A percentile compares a stretch with the other conserved stretches of the same genome.
Conservation (phyloP, 2,888 invertebrate genomes). For the Campopleginae sp. region DNA sequence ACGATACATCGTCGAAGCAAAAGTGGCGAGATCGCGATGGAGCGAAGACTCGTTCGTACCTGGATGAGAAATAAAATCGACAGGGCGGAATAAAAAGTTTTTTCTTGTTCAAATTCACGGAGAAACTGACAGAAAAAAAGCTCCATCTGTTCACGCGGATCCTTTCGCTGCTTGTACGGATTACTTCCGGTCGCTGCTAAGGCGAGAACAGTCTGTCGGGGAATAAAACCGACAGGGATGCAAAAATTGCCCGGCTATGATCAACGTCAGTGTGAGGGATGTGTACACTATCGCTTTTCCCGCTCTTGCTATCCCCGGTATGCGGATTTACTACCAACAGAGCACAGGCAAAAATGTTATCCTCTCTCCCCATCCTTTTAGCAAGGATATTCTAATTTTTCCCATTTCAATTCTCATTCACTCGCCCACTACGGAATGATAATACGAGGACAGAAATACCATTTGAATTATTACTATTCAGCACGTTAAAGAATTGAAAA, state of each 20-base stretch:
- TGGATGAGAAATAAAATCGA: not conserved
- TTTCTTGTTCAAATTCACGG: not conserved
- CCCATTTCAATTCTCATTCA: not conserved
- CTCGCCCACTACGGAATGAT: not conserved
- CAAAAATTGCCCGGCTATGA: slow-evolving; percentile 56
- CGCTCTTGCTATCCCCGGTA: not conserved
- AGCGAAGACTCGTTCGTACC: not conserved
- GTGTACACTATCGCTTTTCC: slow-evolving; percentile 13
- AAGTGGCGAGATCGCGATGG: not conserved
- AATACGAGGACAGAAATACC: not conserved
- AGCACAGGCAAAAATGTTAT: not conserved
- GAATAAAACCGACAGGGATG: slow-evolving; percentile 14
- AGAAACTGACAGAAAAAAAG: not conserved
- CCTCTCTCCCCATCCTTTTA: not conserved
- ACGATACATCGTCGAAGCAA: not conserved
- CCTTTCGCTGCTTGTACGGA: slow-evolving; percentile 48
- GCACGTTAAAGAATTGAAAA: not conserved
- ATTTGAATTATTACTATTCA: not conserved
- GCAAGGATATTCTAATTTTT: not conserved
- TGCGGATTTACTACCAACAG: not conserved
- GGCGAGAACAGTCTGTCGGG: slow-evolving; percentile 39
- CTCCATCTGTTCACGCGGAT: not conserved
- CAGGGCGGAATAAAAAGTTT: not conserved
- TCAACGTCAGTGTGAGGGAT: slow-evolving; percentile 36
- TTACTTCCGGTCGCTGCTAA: slow-evolving; percentile 58